Evolutionary conservation across 2,113 vertebrate genomes (phyloP), one percentile per base, ranked within the genome.

Genomic region (Stegostoma tigrinum): DNA sequence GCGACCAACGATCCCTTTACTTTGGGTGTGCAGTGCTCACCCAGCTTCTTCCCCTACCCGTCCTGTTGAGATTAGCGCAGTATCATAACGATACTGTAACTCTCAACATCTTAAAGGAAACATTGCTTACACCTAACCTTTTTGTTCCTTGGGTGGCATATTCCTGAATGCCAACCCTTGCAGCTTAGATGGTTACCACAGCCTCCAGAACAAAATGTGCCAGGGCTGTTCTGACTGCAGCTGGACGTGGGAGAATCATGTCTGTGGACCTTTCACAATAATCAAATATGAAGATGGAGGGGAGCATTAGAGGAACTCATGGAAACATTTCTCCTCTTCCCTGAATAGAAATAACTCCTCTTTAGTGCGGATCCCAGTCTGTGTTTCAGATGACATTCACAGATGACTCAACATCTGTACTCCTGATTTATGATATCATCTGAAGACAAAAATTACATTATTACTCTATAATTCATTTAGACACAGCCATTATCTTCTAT

Each of bases 381-480:
- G 72, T 27, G 67, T 48, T 95, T 95, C 94, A 95, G 87, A 52
- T 34, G 42, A 48, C 68, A 95, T 72, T 95, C 42, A 70, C 68
- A 30, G 12, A 95, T 27, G 42, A 95, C 15, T 95, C 67, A 48
- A 48, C 67, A 45, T 17, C 19, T 52, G 30, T 48, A 15, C 94
- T 52, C 42, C 30, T 95, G 94, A 95, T 95, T 95, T 90, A 30
- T 90, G 87, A 90, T 90, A 52, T 90, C 94, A 75, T 72, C 94
- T 72, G 38, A 75, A 27, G 24, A 52, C 94, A 6, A 45, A 75
- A 45, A 95, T 95, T 95, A 72, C 72, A 95, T 72, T 95, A 95
- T 95, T 95, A 30, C 24, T 48, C 12, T 95, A 68, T 72, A 95
- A 75, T 75, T 95, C 67, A 72, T 24, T 52, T 72, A 72, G 94